Evolutionary conservation across 1,140 invertebrate genomes (phyloP).

Genomic region (Chrysoperla carnea): DNA sequence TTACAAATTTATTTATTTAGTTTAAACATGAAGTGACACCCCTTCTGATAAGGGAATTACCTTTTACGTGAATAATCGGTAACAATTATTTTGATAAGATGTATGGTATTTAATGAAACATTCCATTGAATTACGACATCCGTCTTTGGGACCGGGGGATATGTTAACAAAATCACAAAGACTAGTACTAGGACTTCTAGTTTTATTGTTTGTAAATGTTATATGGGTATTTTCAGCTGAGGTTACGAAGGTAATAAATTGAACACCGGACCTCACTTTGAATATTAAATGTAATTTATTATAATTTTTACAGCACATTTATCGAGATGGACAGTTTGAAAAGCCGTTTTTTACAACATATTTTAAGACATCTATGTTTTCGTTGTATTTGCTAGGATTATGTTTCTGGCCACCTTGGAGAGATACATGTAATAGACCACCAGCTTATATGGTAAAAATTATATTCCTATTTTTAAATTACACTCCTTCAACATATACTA

Average conservation of each 20-base stretch:
- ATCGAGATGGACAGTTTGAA: conserved; percentile 56
- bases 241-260: conserved; percentile 50
- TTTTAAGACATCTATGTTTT: conserved; percentile 76
- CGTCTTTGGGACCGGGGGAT: conserved; percentile 3
- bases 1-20: too few relatives aligned
- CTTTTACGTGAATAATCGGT: too few relatives aligned
- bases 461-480: background rate
- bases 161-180: conserved; percentile 52
- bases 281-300: background rate
- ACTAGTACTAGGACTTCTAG: conserved; percentile 53
- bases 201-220: conserved; percentile 65
- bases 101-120: too few relatives aligned
- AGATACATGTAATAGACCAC: conserved; percentile 47
- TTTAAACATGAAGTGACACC: too few relatives aligned
- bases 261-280: background rate
- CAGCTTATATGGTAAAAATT: conserved; percentile 39
- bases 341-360: conserved; percentile 85
- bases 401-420: conserved; percentile 69
- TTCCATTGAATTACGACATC: background rate
- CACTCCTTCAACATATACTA: too few relatives aligned
- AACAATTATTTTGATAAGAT: too few relatives aligned
- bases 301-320: conserved; percentile 50
- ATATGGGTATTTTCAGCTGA: conserved; percentile 79
- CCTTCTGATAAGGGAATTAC: too few relatives aligned
- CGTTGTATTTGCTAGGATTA: conserved; percentile 64